A percentile compares a stretch with the other conserved stretches of the same genome.
phyloP scores from a whole-genome alignment of 1,140 invertebrate species.

The Heliconius hermathena region DNA sequence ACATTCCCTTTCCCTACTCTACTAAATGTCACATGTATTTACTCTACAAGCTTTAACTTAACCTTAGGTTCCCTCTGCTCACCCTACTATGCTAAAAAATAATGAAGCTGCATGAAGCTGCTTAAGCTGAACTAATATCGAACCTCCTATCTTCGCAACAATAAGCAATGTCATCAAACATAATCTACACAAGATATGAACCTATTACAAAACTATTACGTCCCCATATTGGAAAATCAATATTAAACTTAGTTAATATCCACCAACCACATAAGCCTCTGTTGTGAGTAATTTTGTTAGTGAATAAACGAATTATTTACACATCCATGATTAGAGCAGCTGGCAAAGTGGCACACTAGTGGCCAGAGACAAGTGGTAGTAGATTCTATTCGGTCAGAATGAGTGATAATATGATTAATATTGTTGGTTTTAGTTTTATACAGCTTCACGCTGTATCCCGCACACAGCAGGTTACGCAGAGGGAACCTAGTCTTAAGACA shows the following conservation, averaged over 20 bases:
- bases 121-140: too few relatives aligned
- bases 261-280: neutral
- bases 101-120: too few relatives aligned
- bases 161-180: neutral
- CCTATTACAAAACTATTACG: neutral
- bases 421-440: too few relatives aligned
- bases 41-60: too few relatives aligned
- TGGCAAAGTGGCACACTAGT: neutral
- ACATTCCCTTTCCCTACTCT: too few relatives aligned
- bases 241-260: neutral
- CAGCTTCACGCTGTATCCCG: too few relatives aligned
- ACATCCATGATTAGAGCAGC: neutral
- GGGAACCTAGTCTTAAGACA: too few relatives aligned
- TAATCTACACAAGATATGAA: neutral
- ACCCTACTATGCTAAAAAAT: too few relatives aligned
- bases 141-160: too few relatives aligned
- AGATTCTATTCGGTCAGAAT: neutral
- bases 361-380: neutral
- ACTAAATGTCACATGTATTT: too few relatives aligned
- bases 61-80: too few relatives aligned
- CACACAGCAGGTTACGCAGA: too few relatives aligned
- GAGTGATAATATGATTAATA: neutral
- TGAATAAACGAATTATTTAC: slow-evolving; percentile 13
- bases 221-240: neutral
- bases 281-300: neutral